Conservation (phyloP, 1,140 invertebrate species). For the Dinothrombium tinctorium region DNA sequence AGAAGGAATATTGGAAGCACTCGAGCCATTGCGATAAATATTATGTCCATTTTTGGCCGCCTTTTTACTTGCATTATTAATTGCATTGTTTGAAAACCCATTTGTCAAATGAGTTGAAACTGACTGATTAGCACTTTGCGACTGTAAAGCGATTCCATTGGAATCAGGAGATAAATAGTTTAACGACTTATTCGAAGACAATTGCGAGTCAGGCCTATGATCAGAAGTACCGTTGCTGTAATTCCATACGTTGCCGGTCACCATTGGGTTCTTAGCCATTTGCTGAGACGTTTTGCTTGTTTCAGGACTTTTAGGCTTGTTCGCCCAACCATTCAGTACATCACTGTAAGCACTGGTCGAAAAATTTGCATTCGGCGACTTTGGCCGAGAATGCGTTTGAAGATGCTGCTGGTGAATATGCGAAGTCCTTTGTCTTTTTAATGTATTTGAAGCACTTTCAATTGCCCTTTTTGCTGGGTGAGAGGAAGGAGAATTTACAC, state of each 20-base stretch:
- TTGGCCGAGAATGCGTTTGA: not conserved
- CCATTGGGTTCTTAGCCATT: not conserved
- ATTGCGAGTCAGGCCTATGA: not conserved
- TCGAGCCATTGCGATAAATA: too few species aligned
- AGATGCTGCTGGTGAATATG: not conserved
- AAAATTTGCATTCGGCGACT: not conserved
- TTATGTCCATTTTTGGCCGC: too few species aligned
- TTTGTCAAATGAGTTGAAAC: too few species aligned
- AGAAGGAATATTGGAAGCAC: conserved; percentile 8
- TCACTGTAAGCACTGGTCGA: not conserved
- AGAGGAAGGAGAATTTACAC: not conserved
- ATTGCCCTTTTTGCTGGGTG: not conserved
- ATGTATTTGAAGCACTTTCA: not conserved
- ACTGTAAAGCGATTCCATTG: too few species aligned
- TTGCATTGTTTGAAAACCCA: too few species aligned
- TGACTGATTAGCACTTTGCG: too few species aligned
- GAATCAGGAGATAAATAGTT: too few species aligned
- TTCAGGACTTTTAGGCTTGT: conserved; percentile 4
- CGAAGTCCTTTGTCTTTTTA: not conserved
- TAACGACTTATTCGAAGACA: too few species aligned
- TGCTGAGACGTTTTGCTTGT: not conserved
- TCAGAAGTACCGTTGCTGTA: not conserved
- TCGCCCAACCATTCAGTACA: conserved; percentile 5
- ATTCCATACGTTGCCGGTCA: not conserved
- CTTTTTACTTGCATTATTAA: too few species aligned